phyloP scores from a whole-genome alignment of 92 coral and sea anemone species.

The Umimayanthus kanabou region DNA sequence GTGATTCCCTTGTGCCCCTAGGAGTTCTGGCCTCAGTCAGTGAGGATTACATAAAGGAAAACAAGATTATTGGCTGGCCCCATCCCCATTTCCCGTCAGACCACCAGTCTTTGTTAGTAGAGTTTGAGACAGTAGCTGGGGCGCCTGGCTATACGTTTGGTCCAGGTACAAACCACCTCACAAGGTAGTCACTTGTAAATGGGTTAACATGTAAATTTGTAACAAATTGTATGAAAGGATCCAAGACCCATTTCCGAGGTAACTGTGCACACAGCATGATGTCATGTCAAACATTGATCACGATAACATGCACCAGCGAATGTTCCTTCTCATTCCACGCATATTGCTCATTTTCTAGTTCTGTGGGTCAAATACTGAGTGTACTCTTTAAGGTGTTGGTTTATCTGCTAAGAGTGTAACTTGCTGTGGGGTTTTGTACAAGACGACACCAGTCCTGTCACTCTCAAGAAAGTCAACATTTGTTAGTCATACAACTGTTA shows the following conservation, averaged over 20 bases:
- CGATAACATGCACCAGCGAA: slow-evolving; percentile 18
- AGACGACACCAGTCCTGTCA: no score
- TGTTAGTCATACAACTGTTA: no score
- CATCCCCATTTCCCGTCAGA: slow-evolving; percentile 99
- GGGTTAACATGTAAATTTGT: slow-evolving; percentile 78
- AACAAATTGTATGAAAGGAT: slow-evolving; percentile 71
- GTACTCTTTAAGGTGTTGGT: background rate
- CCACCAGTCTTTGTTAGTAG: slow-evolving; percentile 92
- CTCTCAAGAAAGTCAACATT: no score
- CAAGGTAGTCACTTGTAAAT: slow-evolving; percentile 59
- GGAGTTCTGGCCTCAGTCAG: slow-evolving; percentile 87
- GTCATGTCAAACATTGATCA: background rate
- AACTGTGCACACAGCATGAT: slow-evolving; percentile 3
- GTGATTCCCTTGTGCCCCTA: slow-evolving; percentile 78
- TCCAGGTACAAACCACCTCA: slow-evolving; percentile 56
- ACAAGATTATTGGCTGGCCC: slow-evolving; percentile 98
- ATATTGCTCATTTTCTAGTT: background rate
- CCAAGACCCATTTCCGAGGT: slow-evolving; percentile 21
- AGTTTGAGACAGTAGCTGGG: slow-evolving; percentile 86
- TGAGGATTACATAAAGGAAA: slow-evolving; percentile 81
- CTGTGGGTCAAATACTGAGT: background rate
- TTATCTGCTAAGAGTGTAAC: background rate
- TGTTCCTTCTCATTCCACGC: background rate
- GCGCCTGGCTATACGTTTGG: slow-evolving; percentile 75
- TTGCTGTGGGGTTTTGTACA: background rate